Evolutionary conservation across 2,888 invertebrate species (phyloP).

Genomic region (Caenorhabditis panamensis): DNA sequence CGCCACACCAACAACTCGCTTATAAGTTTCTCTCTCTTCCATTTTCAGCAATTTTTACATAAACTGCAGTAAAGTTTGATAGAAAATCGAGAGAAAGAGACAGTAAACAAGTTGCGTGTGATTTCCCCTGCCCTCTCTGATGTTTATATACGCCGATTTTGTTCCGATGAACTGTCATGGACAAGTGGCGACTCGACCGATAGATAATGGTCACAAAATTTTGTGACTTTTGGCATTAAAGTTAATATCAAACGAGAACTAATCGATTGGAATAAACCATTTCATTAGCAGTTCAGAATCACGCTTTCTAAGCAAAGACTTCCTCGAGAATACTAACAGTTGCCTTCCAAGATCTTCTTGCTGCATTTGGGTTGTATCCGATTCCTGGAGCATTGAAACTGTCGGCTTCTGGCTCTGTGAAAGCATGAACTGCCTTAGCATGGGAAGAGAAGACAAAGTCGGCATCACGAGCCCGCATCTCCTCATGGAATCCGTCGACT

Average conservation of each 20-base stretch:
- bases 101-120: not conserved
- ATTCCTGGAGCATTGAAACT: conserved; percentile 60
- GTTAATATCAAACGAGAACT: not conserved
- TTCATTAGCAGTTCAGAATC: too few species aligned
- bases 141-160: not conserved
- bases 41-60: not conserved
- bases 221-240: conserved; percentile 18
- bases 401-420: conserved; percentile 69
- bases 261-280: not conserved
- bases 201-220: conserved; percentile 23
- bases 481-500: conserved; percentile 69
- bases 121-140: not conserved
- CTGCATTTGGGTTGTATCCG: conserved; percentile 70
- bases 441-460: conserved; percentile 74
- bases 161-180: not conserved
- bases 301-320: conserved; percentile 21
- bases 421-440: conserved; percentile 73
- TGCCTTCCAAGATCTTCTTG: conserved; percentile 67
- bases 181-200: too few species aligned
- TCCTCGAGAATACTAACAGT: conserved; percentile 58
- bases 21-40: not conserved
- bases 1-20: conserved; percentile 1
- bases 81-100: not conserved
- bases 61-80: conserved; percentile 3
- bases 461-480: conserved; percentile 70